These are phyloP conservation scores for Calliphora vomitoria DNA, from an alignment of 2,888 invertebrate species.

Conservation along the genomic window DNA sequence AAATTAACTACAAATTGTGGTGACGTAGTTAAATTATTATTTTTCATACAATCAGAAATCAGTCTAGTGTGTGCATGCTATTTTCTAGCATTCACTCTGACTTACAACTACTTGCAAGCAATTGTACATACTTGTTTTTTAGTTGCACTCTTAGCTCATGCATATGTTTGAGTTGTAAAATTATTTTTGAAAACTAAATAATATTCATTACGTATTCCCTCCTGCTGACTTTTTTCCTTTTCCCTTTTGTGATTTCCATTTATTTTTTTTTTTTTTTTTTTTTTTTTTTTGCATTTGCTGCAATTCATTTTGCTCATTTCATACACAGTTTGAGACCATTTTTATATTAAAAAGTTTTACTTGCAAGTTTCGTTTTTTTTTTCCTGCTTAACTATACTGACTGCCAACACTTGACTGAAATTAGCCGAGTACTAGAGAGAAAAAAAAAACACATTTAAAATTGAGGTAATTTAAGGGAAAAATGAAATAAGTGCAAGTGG, in stretches of 20 bases:
- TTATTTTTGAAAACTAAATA: conserved; percentile 49
- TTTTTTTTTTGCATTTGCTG: conserved; percentile 39
- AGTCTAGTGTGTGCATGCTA: neutral
- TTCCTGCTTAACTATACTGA: conserved; percentile 13
- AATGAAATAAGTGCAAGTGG: conserved; percentile 22
- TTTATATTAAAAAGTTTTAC: conserved; percentile 62
- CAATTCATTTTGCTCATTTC: conserved; percentile 72
- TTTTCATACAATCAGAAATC: no score
- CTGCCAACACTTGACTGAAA: conserved; percentile 68
- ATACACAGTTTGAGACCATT: conserved; percentile 76
- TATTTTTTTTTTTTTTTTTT: no score
- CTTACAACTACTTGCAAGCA: neutral
- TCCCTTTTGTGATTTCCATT: neutral
- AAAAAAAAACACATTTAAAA: conserved; percentile 34
- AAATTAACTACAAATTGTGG: no score
- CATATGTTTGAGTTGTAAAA: conserved; percentile 36
- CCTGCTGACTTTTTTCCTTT: conserved; percentile 69
- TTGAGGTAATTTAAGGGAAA: conserved; percentile 62
- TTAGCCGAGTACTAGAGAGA: conserved; percentile 40
- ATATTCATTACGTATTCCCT: conserved; percentile 59
- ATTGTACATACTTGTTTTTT: neutral
- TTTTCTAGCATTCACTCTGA: neutral
- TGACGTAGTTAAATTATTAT: no score
- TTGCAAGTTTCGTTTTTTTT: conserved; percentile 33
- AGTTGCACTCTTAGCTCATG: conserved; percentile 20